These are phyloP conservation scores for Astur gentilis DNA, from an alignment of 2,113 vertebrate genomes.

Conservation along the genomic window DNA sequence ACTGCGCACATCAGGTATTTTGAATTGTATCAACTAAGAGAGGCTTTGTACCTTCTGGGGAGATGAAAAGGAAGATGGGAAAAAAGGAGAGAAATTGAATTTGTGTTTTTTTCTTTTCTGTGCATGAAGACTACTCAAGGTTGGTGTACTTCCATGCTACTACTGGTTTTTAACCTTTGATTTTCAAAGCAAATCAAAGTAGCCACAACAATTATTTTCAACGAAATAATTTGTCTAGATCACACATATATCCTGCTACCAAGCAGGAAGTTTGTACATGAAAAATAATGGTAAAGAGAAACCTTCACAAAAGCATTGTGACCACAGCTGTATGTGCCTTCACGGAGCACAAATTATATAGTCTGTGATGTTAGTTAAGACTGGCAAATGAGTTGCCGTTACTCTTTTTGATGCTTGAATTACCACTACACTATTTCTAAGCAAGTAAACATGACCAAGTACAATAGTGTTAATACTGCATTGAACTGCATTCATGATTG, in stretches of 20 bases:
- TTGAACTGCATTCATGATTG: neutral
- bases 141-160: rapidly evolving
- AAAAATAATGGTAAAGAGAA: neutral
- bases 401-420: neutral
- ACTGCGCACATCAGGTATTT: neutral
- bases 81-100: neutral
- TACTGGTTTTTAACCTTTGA: neutral
- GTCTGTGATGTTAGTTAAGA: neutral
- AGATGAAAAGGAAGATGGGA: neutral
- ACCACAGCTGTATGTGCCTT: neutral
- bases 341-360: no score
- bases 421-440: neutral
- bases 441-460: neutral
- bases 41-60: neutral
- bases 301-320: neutral
- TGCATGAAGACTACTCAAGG: neutral
- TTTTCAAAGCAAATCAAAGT: neutral
- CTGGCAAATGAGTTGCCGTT: neutral
- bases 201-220: neutral
- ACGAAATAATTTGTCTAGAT: neutral
- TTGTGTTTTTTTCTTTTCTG: neutral
- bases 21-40: neutral
- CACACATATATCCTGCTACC: neutral
- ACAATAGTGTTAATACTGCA: rapidly evolving
- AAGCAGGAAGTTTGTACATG: neutral